Evolutionary conservation across 2,888 invertebrate genomes (phyloP), one percentile per base, ranked within the genome.

Genomic region (Hoplodrina ambigua): DNA sequence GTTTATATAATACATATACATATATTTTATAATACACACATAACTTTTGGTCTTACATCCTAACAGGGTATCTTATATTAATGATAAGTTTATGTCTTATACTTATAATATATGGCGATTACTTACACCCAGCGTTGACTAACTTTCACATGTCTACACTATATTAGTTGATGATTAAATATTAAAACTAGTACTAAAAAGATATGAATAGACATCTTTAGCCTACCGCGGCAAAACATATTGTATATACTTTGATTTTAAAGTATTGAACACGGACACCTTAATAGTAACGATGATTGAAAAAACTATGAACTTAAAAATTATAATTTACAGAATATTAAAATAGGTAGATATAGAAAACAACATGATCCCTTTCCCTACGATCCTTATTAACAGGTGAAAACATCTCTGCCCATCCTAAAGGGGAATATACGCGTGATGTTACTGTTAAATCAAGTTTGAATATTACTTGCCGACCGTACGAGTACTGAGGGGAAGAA

Each of bases 71-170:
- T 19, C 44, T 46, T 60, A 60, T 2, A 61, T 33, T 56, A 70
- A 41, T 53, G 41, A 72, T 76, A 69, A 41, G 41, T 58, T 68
- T 41, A 58, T 50, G 30, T 17, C 56, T 60, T 73, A 25, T 25
- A 65, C 17, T 55, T 69, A 77, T 6, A 46, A 46, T 46, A 46
- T 81, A 81, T 81, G 81, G 81, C 81, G 69, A 65, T 63, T 57
- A 58, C 53, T 62, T 53, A 69, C 17, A 65, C 55, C 41, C 72
- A 59, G 41, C 25, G 20, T 54, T 72, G 63, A 72, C 81, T 64
- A 52, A 54, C 13, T 58, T 52, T 53, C 50, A 68, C 50, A 19
- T 49, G 17, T 17, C 20, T 66, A 73, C 15, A 80, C 53, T 46
- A 65, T 15, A 30, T 41, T 61, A 60, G 15, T 11, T 37, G 41